Base-by-base conservation (phyloP, 2,113 vertebrate genomes). In the Mungos mungo region DNA sequence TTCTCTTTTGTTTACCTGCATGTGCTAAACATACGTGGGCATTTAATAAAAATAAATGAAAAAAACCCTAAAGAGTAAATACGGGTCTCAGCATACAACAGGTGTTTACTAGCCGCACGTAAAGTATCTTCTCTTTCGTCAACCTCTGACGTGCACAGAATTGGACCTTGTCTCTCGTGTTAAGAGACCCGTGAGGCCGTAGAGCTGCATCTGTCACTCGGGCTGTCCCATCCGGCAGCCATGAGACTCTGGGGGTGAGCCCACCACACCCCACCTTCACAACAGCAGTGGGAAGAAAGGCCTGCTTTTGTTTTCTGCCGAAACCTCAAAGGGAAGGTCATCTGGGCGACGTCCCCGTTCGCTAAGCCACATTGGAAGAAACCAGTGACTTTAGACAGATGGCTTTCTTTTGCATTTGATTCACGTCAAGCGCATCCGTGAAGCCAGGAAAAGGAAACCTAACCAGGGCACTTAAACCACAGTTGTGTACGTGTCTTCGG, bases 141-240 rank as follows among this genome's bases (percentile, higher is more conserved):
- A 65, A 19, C 50, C 38, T 54, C 5, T 14, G 6, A 0, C 4
- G 33, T 3, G 18, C 66, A 5, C 81, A 65, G 8, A 3, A 2
- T 1, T 0, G 27, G 33, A 79, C 88, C 5, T 65, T 2, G 9
- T 2, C 33, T 33, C 41, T 23, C 23, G 18, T 5, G 0, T 31
- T 2, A 16, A 2, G 7, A 10, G 29, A 7, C 11, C 3, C 2
- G 1, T 7, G 38, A 1, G 63, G 54, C n/a, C 29, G 5, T 2
- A 19, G 5, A 19, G 31, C 45, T 1, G 45, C 10, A 0, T 3
- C 45, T n/a, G 4, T 38, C 18, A 6, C 0, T 4, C n/a, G 8
- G 10, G 3, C 14, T 7, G 21, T n/a, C 41, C 15, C 18, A 0
- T 18, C 23, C 10, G 35, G 4, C 76, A 23, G 2, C 8, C 10